These are phyloP conservation scores for Bombus affinis DNA, from an alignment of 1,140 invertebrate species.

Conservation along the genomic window DNA sequence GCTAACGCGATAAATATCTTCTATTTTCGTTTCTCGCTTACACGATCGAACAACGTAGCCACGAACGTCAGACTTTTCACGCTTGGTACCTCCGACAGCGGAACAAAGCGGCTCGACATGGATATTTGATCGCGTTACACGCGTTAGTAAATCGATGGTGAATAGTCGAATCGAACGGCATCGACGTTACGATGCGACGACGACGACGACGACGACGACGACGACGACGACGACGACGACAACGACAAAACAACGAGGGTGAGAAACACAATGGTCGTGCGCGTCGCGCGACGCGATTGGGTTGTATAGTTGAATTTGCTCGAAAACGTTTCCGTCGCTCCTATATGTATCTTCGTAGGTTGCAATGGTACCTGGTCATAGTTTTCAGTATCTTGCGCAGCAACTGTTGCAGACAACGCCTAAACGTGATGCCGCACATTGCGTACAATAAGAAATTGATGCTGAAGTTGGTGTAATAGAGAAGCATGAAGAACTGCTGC, in stretches of 20 bases:
- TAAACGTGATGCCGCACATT: slow-evolving; percentile 84
- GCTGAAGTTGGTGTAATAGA: slow-evolving; percentile 85
- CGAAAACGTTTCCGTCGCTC: slow-evolving; percentile 6
- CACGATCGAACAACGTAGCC: neutral
- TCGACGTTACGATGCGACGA: too few relatives aligned
- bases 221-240: too few relatives aligned
- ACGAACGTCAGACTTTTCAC: neutral
- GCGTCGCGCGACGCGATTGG: too few relatives aligned
- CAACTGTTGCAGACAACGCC: slow-evolving; percentile 83
- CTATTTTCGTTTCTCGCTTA: neutral
- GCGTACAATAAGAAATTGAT: slow-evolving; percentile 85
- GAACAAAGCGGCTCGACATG: neutral
- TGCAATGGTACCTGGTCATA: slow-evolving; percentile 79
- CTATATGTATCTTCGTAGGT: slow-evolving; percentile 76
- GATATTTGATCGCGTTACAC: neutral
- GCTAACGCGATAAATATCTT: neutral
- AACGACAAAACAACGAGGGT: neutral
- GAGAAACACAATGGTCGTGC: neutral
- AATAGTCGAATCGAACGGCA: neutral
- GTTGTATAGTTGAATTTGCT: neutral
- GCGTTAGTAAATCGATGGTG: too few relatives aligned
- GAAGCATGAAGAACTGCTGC: slow-evolving; percentile 84
- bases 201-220: too few relatives aligned
- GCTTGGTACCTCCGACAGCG: neutral
- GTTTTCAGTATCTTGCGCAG: slow-evolving; percentile 79